Conservation (phyloP, 2,888 invertebrate genomes). For the Norana najaformis region DNA sequence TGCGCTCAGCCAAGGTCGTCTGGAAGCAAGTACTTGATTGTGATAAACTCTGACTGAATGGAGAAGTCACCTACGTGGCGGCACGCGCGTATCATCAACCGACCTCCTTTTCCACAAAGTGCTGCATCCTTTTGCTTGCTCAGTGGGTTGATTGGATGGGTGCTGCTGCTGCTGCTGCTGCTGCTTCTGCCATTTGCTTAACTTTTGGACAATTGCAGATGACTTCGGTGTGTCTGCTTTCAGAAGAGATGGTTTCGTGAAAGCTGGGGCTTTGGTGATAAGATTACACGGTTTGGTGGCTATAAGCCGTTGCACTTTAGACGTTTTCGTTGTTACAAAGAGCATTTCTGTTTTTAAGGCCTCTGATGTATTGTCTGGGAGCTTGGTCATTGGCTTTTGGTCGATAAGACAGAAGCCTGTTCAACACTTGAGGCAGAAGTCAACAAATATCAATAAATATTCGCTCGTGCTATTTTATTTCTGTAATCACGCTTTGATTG, state of each 20-base stretch:
- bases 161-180: neutral
- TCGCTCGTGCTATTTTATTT: neutral
- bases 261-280: neutral
- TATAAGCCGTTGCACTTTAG: neutral
- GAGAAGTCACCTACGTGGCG: neutral
- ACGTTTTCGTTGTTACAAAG: neutral
- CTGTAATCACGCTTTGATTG: neutral
- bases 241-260: neutral
- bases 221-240: neutral
- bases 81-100: neutral
- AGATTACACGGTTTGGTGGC: neutral
- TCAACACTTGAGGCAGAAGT: slow-evolving; percentile 13
- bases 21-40: neutral
- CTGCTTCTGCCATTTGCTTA: neutral
- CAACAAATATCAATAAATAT: neutral
- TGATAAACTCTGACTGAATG: neutral
- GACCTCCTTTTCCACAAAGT: neutral
- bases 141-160: neutral
- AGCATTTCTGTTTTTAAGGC: neutral
- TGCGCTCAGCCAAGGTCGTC: slow-evolving; percentile 1
- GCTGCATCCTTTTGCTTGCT: neutral
- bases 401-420: neutral
- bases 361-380: neutral
- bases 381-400: neutral
- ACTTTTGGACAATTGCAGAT: neutral